A percentile compares a stretch with the other conserved stretches of the same genome.
Conservation (phyloP, 1,140 invertebrate species). For the Drosophila busckii region DNA sequence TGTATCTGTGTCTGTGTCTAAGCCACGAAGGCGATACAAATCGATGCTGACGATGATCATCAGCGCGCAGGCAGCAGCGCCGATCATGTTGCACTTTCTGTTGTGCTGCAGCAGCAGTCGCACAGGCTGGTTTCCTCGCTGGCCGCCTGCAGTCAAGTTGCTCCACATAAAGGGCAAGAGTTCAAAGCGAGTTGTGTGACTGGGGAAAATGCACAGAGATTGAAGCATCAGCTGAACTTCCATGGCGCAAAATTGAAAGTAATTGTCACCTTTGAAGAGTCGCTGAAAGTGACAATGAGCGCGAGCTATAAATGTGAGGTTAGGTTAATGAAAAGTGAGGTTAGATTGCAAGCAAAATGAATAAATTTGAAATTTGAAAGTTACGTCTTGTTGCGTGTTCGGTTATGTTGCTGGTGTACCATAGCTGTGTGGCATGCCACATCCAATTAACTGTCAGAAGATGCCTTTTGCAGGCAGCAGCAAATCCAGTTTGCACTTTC, state of each 20-base stretch:
- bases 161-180: conserved; percentile 75
- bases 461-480: conserved; percentile 46
- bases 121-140: conserved; percentile 24
- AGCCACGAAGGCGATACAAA: conserved; percentile 63
- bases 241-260: conserved; percentile 66
- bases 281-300: conserved; percentile 43
- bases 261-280: conserved; percentile 65
- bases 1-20: too few relatives aligned
- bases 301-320: conserved; percentile 34
- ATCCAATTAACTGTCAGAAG: conserved; percentile 57
- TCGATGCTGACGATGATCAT: conserved; percentile 65
- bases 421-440: conserved; percentile 46
- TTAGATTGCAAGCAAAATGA: not conserved
- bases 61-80: conserved; percentile 10
- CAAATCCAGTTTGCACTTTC: conserved; percentile 34
- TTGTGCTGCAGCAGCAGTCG: conserved; percentile 37
- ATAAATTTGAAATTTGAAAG: not conserved
- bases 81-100: conserved; percentile 70
- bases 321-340: conserved; percentile 29
- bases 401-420: conserved; percentile 6
- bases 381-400: not conserved
- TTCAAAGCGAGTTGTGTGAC: conserved; percentile 72
- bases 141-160: conserved; percentile 65
- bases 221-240: conserved; percentile 41
- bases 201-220: conserved; percentile 64